phyloP scores from a whole-genome alignment of 2,888 invertebrate genomes.

The Shargacucullia verbasci region DNA sequence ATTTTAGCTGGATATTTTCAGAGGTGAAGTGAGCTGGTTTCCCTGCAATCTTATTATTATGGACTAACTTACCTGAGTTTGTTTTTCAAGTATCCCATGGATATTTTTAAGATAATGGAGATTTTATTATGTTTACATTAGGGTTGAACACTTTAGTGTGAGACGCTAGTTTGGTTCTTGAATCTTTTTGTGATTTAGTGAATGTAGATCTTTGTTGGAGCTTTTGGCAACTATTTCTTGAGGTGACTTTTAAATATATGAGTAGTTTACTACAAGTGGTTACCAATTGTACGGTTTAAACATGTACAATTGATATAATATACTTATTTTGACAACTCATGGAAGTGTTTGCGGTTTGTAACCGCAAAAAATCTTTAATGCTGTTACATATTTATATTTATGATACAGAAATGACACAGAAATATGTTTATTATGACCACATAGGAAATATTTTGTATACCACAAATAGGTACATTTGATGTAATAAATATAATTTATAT shows the following conservation, averaged over 20 bases:
- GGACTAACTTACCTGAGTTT: slow-evolving; percentile 57
- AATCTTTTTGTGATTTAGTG: slow-evolving; percentile 48
- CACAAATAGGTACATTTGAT: too few relatives aligned
- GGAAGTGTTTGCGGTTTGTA: slow-evolving; percentile 17
- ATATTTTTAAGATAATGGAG: slow-evolving; percentile 51
- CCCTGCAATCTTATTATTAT: slow-evolving; percentile 64
- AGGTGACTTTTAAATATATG: too few relatives aligned
- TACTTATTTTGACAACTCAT: slow-evolving; percentile 7
- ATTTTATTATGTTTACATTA: slow-evolving; percentile 44
- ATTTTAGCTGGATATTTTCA: slow-evolving; percentile 65
- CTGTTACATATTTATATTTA: slow-evolving; percentile 4
- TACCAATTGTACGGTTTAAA: too few relatives aligned
- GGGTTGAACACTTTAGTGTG: slow-evolving; percentile 41
- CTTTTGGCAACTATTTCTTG: too few relatives aligned
- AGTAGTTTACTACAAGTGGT: too few relatives aligned
- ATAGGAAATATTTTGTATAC: too few relatives aligned
- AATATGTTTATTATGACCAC: too few relatives aligned
- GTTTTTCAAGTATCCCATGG: slow-evolving; percentile 49
- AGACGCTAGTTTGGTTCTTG: slow-evolving; percentile 47
- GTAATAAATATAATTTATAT: too few relatives aligned
- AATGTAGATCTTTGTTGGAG: background rate
- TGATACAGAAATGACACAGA: background rate
- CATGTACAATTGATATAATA: too few relatives aligned
- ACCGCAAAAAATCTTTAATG: slow-evolving; percentile 20
- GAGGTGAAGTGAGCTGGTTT: slow-evolving; percentile 61